Evolutionary conservation across 1,140 invertebrate genomes (phyloP).

Genomic region (Steinernema khuongi): DNA sequence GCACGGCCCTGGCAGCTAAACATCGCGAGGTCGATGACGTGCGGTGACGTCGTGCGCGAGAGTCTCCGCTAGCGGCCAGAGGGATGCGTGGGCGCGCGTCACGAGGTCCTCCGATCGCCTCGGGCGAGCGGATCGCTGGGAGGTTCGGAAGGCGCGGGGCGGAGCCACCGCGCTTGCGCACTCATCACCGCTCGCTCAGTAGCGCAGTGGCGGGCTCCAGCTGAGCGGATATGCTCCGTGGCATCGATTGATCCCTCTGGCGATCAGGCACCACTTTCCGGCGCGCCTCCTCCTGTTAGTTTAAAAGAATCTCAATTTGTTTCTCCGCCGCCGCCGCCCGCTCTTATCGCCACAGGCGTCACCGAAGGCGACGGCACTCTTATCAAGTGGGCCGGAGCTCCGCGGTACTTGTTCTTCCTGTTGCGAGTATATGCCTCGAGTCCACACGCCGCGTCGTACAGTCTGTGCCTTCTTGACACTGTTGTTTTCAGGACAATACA

Average conservation of each 20-base stretch:
- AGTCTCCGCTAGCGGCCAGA: neutral
- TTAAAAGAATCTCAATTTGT: neutral
- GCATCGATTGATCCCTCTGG: neutral
- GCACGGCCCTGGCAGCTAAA: neutral
- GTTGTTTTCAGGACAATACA: neutral
- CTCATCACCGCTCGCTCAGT: neutral
- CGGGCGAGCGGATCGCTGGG: neutral
- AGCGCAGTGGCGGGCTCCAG: neutral
- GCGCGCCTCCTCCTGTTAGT: constrained; percentile 1
- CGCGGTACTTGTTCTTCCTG: neutral
- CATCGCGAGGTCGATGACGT: neutral
- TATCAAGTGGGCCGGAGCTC: neutral
- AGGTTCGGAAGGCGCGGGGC: neutral
- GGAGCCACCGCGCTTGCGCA: constrained; percentile 10
- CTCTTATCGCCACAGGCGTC: constrained; percentile 5
- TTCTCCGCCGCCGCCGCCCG: neutral
- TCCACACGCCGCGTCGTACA: neutral
- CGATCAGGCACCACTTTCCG: neutral
- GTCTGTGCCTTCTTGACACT: neutral
- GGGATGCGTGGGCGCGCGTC: neutral
- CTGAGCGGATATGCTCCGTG: neutral
- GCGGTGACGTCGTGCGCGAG: neutral
- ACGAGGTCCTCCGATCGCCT: constrained; percentile 5
- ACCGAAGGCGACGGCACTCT: neutral
- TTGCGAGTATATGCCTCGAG: constrained; percentile 10